Percentiles rank a stretch among this genome's conserved stretches.
These are phyloP conservation scores for Fundulus diaphanus DNA, from an alignment of 2,797 vertebrate genomes.

Conservation along the genomic window DNA sequence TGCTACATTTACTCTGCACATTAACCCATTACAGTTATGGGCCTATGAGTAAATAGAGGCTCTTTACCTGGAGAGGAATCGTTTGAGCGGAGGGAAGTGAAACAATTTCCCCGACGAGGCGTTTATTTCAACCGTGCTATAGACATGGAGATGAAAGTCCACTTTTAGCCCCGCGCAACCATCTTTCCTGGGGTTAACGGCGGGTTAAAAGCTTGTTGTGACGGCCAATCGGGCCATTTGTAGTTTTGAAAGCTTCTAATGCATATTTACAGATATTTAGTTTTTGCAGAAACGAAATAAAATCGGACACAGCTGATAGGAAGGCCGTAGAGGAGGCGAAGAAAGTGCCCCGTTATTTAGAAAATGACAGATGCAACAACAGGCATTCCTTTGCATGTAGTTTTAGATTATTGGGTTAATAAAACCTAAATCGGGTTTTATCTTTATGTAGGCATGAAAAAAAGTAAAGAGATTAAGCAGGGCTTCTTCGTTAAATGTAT, in stretches of 20 bases:
- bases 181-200: neutral
- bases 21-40: slow-evolving; percentile 73
- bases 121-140: neutral
- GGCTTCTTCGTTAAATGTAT: too few relatives aligned
- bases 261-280: neutral
- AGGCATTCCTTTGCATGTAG: neutral
- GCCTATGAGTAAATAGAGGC: slow-evolving; percentile 57
- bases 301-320: neutral
- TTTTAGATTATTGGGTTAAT: neutral
- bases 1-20: slow-evolving; percentile 73
- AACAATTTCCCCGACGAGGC: neutral
- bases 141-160: neutral
- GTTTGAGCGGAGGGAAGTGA: slow-evolving; percentile 41
- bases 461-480: neutral
- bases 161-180: neutral
- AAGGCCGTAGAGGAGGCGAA: neutral
- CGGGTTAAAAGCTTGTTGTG: too few relatives aligned
- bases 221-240: neutral
- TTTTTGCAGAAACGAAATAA: neutral
- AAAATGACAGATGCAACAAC: too few relatives aligned
- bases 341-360: too few relatives aligned
- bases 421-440: neutral
- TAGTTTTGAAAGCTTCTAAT: neutral
- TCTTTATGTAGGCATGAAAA: neutral
- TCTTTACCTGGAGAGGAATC: slow-evolving; percentile 75